phyloP scores from a whole-genome alignment of 2,797 vertebrate species.

The Denticeps clupeoides region DNA sequence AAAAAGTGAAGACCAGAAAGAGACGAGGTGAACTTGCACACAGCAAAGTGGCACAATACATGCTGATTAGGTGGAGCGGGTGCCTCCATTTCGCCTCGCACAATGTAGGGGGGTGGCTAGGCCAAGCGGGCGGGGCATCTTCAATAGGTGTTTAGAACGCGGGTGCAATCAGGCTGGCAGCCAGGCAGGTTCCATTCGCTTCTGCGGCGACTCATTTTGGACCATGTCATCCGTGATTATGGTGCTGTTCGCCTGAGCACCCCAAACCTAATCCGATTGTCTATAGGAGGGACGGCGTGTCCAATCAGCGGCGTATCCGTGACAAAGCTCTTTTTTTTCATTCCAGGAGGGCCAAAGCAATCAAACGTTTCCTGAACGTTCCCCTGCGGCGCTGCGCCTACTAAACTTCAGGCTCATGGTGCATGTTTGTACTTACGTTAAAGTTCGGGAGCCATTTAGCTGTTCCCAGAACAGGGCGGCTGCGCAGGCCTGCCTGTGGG shows the following conservation, averaged over 20 bases:
- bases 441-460: background rate
- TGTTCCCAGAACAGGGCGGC: background rate
- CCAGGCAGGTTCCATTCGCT: conserved; percentile 10
- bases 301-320: conserved; percentile 7
- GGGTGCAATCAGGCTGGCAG: conserved; percentile 8
- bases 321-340: background rate
- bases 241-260: background rate
- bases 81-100: too few relatives aligned
- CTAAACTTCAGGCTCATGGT: too few relatives aligned
- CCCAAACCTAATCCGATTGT: conserved; percentile 16
- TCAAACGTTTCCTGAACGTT: conserved; percentile 19
- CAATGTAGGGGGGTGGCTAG: too few relatives aligned
- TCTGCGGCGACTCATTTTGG: conserved; percentile 8
- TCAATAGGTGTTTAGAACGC: too few relatives aligned
- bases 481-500: background rate
- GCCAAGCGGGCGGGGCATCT: too few relatives aligned
- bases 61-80: too few relatives aligned
- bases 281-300: conserved; percentile 12
- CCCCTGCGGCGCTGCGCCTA: too few relatives aligned
- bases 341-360: conserved; percentile 13
- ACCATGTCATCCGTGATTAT: conserved; percentile 15
- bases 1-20: background rate
- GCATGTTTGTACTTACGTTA: background rate
- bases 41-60: too few relatives aligned
- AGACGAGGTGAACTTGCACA: too few relatives aligned